These are phyloP conservation scores for Drosophila leontia DNA, from an alignment of 1,140 invertebrate genomes.

Conservation along the genomic window DNA sequence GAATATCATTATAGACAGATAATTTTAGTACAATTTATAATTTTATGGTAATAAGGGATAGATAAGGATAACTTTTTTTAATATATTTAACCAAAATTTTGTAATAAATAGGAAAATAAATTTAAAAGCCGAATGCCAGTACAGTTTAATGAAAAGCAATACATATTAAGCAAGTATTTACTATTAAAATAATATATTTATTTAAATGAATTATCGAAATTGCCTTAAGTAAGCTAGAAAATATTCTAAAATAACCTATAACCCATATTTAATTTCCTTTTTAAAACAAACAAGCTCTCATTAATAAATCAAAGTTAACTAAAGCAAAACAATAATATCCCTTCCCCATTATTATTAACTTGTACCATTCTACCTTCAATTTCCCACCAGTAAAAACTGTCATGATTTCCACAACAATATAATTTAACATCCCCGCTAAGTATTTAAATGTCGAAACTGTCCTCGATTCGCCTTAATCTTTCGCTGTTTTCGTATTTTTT, in stretches of 20 bases:
- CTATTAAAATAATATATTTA: background rate
- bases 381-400: background rate
- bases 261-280: background rate
- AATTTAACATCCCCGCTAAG: background rate
- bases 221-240: background rate
- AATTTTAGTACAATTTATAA: background rate
- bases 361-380: too few relatives aligned
- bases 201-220: background rate
- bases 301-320: conserved; percentile 1
- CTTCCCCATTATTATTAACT: background rate
- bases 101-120: too few relatives aligned
- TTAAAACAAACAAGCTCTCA: background rate
- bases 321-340: background rate
- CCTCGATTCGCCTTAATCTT: conserved; percentile 3
- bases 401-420: background rate
- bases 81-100: background rate
- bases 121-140: background rate
- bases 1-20: background rate
- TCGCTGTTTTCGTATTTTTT: conserved; percentile 1
- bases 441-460: conserved; percentile 16
- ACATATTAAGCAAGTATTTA: background rate
- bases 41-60: background rate
- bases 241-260: background rate
- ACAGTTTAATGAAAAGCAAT: background rate
- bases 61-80: background rate